A percentile compares a stretch with the other conserved stretches of the same genome.
phyloP scores from a whole-genome alignment of 2,888 invertebrate genomes.

The Drosophila nr. perissopoda region DNA sequence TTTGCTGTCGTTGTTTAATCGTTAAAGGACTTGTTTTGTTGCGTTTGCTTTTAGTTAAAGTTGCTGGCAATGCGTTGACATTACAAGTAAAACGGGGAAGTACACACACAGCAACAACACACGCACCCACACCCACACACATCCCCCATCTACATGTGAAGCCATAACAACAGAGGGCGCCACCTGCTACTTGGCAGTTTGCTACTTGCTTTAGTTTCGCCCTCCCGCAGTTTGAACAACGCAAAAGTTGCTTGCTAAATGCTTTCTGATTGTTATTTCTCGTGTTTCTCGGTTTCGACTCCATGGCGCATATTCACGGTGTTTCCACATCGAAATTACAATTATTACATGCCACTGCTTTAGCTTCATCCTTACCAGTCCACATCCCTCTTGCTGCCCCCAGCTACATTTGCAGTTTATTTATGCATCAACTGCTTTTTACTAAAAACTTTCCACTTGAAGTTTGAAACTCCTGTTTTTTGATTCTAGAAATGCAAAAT shows the following conservation, averaged over 20 bases:
- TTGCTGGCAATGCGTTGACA: slow-evolving; percentile 56
- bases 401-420: slow-evolving; percentile 49
- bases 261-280: slow-evolving; percentile 83
- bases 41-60: slow-evolving; percentile 43
- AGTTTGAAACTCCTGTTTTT: slow-evolving; percentile 31
- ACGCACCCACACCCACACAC: slow-evolving; percentile 12
- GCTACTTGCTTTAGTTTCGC: slow-evolving; percentile 20
- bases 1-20: slow-evolving; percentile 71
- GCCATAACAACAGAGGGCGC: slow-evolving; percentile 55
- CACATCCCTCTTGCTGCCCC: not conserved
- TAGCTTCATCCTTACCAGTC: slow-evolving; percentile 4
- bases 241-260: slow-evolving; percentile 79
- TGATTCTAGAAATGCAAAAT: slow-evolving; percentile 68
- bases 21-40: slow-evolving; percentile 58
- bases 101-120: slow-evolving; percentile 8
- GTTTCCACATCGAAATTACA: slow-evolving; percentile 61
- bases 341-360: slow-evolving; percentile 65
- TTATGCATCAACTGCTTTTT: slow-evolving; percentile 39
- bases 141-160: slow-evolving; percentile 26
- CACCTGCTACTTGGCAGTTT: slow-evolving; percentile 60
- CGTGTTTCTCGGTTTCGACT: slow-evolving; percentile 64
- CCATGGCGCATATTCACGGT: slow-evolving; percentile 42
- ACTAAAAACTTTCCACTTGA: slow-evolving; percentile 45
- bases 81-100: slow-evolving; percentile 20
- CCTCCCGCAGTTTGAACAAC: slow-evolving; percentile 39